These are phyloP conservation scores for Lepidochrysops patricia DNA, from an alignment of 2,888 invertebrate species.

Conservation along the genomic window DNA sequence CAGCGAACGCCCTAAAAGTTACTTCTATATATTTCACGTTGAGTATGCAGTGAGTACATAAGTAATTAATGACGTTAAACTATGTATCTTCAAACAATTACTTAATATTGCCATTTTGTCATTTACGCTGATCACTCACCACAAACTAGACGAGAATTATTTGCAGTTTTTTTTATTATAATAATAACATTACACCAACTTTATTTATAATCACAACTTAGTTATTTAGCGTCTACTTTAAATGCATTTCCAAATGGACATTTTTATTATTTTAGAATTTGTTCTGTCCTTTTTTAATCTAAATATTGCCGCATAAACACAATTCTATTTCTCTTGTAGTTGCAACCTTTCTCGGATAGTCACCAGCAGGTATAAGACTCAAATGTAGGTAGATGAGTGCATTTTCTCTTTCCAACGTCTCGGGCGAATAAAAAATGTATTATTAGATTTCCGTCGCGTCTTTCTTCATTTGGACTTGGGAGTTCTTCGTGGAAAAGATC, in stretches of 20 bases:
- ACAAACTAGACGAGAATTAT: too few relatives aligned
- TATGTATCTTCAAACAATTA: too few relatives aligned
- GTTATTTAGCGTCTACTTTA: not conserved
- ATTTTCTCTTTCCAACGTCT: conserved; percentile 29
- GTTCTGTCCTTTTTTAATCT: conserved; percentile 23
- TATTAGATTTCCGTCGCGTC: not conserved
- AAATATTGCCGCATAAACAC: conserved; percentile 43
- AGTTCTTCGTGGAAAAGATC: not conserved
- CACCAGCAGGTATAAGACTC: conserved; percentile 66
- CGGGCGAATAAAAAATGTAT: conserved; percentile 6
- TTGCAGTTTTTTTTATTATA: too few relatives aligned
- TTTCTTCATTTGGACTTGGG: not conserved
- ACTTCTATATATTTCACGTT: too few relatives aligned
- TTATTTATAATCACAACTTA: too few relatives aligned
- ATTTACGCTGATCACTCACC: too few relatives aligned
- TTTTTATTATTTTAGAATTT: not conserved
- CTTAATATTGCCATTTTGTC: too few relatives aligned
- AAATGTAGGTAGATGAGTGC: conserved; percentile 53
- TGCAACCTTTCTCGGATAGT: conserved; percentile 74
- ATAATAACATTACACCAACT: too few relatives aligned
- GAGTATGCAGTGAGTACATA: too few relatives aligned
- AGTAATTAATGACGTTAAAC: too few relatives aligned
- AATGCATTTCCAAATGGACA: not conserved
- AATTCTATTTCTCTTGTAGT: conserved; percentile 65
- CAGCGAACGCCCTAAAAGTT: too few relatives aligned